Base-by-base conservation (phyloP, 2,113 vertebrate species). In the Regulus satrapa region DNA sequence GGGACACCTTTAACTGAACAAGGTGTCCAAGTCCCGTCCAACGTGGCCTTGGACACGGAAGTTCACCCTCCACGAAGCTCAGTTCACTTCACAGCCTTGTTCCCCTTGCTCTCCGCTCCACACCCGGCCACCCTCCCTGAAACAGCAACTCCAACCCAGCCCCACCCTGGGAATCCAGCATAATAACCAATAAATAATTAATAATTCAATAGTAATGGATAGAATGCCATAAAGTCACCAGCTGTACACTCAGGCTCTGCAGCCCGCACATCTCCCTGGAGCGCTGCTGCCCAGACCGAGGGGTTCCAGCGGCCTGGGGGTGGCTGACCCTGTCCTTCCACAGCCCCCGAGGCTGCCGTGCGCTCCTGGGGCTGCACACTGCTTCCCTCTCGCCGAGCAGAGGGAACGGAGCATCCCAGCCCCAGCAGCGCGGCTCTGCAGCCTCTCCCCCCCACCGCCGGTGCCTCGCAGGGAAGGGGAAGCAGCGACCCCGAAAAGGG, bases 371-470 rank as follows among this genome's bases (percentile, higher is more conserved):
- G 17, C 51, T 1, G 79, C 48, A 9, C 43, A 0, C 4, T 26
- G 8, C 34, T 41, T 32, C 48, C 61, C 74, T 21, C 12, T 72
- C 58, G 23, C 32, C 1, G 1, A 0, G 19, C 5, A 0, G 6
- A 59, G 34, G 34, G 5, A 40, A 29, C 0, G 2, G 38, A 63
- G 14, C 32, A 13, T 32, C 61, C 11, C 45, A 36, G 36, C 38
- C 68, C 43, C 0, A 0, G 29, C 1, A 0, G 43, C 46, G 64
- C 4, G 0, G 21, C 77, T 55, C 59, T 31, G 71, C 1, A 0
- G 48, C 51, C 43, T 75, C 45, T 85, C 25, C 25, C 16, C 25
- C 25, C 16, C 7, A 0, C 69, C 18, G 25, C 49, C 72, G 8
- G 52, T 9, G 24, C 63, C 69, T 51, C 24, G 7, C 8, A 48